Percentiles rank a stretch among this genome's conserved stretches.
phyloP scores from a whole-genome alignment of 2,797 vertebrate species.

The Distichodus sexfasciatus region DNA sequence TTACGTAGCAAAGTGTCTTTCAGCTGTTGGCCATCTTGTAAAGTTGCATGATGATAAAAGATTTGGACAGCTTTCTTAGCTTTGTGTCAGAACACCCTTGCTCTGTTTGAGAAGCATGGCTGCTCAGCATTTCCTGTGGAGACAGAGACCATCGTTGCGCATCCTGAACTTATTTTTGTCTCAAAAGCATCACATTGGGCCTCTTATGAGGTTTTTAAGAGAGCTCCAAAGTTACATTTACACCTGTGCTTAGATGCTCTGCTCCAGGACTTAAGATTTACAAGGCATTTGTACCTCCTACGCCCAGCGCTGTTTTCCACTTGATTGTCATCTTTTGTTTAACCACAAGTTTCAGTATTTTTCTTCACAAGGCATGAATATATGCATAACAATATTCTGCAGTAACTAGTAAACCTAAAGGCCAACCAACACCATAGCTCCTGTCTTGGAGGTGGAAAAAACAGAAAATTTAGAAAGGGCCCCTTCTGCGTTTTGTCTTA shows the following conservation, averaged over 20 bases:
- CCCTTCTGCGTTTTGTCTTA: background rate
- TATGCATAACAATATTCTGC: background rate
- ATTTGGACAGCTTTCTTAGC: background rate
- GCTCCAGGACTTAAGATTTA: constrained; percentile 39
- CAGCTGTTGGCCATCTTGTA: background rate
- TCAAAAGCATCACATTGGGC: constrained; percentile 1
- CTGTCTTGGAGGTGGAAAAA: background rate
- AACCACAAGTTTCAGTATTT: constrained; percentile 49
- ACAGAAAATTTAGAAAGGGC: background rate
- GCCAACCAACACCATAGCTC: background rate
- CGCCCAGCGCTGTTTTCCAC: constrained; percentile 58
- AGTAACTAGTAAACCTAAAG: background rate
- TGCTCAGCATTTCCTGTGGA: constrained; percentile 42
- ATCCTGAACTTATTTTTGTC: constrained; percentile 42
- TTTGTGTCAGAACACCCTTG: constrained; percentile 19
- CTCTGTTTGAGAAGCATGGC: constrained; percentile 39
- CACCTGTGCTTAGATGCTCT: constrained; percentile 28
- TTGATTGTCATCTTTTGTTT: constrained; percentile 42
- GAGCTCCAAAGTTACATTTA: constrained; percentile 26
- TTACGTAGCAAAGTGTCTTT: background rate
- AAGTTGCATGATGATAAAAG: background rate
- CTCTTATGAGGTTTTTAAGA: constrained; percentile 21
- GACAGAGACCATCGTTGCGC: constrained; percentile 31
- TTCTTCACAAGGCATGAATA: constrained; percentile 3
- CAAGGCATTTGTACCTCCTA: constrained; percentile 51